These are phyloP conservation scores for Dermatemys mawii DNA, from an alignment of 2,113 vertebrate genomes.

Conservation along the genomic window DNA sequence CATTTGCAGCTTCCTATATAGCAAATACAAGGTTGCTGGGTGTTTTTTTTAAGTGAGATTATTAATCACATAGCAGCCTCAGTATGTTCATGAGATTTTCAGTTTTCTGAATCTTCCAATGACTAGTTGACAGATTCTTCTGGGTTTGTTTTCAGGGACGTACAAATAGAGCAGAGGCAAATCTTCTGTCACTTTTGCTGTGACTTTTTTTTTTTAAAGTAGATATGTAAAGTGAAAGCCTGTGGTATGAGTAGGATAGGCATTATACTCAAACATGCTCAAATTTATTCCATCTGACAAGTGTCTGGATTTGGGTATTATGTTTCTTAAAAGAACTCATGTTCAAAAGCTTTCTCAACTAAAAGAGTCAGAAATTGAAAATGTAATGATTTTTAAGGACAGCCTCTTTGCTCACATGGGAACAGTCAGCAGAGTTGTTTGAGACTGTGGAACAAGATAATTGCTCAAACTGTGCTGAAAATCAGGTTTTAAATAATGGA, in stretches of 20 bases:
- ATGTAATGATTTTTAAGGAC: accelerated
- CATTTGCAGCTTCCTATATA: background rate
- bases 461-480: background rate
- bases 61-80: background rate
- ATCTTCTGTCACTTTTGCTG: background rate
- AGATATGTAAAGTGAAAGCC: background rate
- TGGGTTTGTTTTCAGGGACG: background rate
- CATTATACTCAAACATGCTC: background rate
- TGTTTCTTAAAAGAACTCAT: background rate
- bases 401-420: background rate
- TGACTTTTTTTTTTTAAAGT: background rate
- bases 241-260: background rate
- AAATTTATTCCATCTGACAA: conserved; percentile 4
- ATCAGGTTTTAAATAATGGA: background rate
- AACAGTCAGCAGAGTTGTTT: background rate
- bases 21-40: background rate
- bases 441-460: background rate
- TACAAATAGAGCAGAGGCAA: background rate
- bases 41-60: background rate
- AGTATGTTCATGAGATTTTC: background rate
- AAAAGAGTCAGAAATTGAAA: background rate
- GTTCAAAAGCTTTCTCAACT: background rate
- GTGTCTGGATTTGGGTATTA: background rate
- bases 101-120: background rate
- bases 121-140: background rate